Evolutionary conservation across 2,797 vertebrate species (phyloP).

Genomic region (Gallinago stenura): DNA sequence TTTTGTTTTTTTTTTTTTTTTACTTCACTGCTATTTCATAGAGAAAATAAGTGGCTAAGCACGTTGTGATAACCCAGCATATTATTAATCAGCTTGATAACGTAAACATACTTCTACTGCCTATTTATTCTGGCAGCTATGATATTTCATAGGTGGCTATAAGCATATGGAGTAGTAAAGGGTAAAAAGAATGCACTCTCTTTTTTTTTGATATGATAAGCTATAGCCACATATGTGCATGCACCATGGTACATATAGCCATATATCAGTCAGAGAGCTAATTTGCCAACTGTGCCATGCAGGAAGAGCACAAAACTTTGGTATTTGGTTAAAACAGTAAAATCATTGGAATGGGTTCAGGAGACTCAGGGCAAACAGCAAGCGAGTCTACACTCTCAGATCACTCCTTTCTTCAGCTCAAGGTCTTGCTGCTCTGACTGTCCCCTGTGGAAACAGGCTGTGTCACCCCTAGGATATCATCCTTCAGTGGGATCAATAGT

Average conservation of each 20-base stretch:
- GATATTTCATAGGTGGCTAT: not conserved
- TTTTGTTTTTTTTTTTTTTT: not conserved
- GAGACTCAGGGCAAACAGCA: not conserved
- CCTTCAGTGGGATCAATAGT: not conserved
- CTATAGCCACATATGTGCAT: not conserved
- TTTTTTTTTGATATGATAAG: not conserved
- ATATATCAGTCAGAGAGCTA: not conserved
- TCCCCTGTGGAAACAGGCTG: not conserved
- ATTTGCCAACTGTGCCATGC: not conserved
- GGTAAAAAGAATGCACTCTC: not conserved
- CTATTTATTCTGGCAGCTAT: not conserved
- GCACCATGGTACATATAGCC: not conserved
- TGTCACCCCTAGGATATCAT: not conserved
- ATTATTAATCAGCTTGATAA: not conserved
- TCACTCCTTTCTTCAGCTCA: not conserved
- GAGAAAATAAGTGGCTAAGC: not conserved
- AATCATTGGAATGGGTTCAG: not conserved
- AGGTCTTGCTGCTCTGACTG: not conserved
- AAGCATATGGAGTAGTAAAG: not conserved
- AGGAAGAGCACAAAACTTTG: not conserved
- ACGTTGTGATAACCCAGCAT: not conserved
- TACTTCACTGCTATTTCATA: not conserved
- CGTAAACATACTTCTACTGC: not conserved
- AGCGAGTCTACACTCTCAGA: not conserved
- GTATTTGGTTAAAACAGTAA: not conserved